Base-by-base conservation (phyloP, 2,797 vertebrate genomes). In the Crenuchus spilurus region DNA sequence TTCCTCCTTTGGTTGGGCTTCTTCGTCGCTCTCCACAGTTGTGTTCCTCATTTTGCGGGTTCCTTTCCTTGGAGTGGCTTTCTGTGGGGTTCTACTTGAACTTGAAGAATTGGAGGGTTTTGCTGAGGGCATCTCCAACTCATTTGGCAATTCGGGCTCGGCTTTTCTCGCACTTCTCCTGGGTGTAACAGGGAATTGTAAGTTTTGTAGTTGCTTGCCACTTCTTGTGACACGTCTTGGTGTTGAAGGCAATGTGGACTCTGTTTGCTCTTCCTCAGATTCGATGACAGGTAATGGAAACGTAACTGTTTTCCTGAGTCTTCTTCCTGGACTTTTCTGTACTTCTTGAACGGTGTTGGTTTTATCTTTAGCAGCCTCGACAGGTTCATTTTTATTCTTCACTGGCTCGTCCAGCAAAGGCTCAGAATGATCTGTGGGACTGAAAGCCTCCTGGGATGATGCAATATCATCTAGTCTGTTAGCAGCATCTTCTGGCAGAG, bases 91-190 rank as follows among this genome's bases (percentile, higher is more conserved):
- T 4, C 60, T 81, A 10, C 48, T 60, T 41, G 86, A 82, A 61
- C 85, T 87, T 41, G 57, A 24, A 11, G 71, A 35, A 18, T 65
- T 83, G 30, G 87, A 75, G 41, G 65, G 72, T 73, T 49, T 72
- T 39, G 16, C 71, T 64, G 18, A 51, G 3, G 6, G 11, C 65
- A 41, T 42, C n/a, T 85, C 82, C 16, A 80, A 83, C 1, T 60
- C 76, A 37, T 84, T 77, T 20, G 5, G 79, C 74, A 79, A 30
- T 41, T 78, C 49, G n/a, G 76, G 68, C 74, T 67, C 80, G 18
- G 74, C 14, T 75, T 86, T 95, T 76, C 89, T 94, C 57, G 84
- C 65, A 44, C 88, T 93, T 85, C 92, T 91, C 13, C 90, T 88
- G 44, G 92, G 92, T 75, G 90, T 90, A 72, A 82, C 75, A 30